These are phyloP conservation scores for Catostomus latipinnis DNA, from an alignment of 2,797 vertebrate genomes.

Conservation along the genomic window DNA sequence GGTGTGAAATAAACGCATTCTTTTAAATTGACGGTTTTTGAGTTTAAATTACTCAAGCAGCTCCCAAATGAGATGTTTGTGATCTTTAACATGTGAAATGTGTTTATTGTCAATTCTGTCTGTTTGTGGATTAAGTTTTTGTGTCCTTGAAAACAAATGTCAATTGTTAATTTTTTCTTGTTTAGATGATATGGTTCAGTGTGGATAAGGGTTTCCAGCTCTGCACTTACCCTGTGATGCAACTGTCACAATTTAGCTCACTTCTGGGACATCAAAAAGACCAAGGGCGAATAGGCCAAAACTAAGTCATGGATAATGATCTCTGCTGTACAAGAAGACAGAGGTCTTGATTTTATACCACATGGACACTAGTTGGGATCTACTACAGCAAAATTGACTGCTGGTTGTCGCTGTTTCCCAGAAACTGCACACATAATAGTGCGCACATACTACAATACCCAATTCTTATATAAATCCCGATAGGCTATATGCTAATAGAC, in stretches of 20 bases:
- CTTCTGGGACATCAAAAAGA: constrained; percentile 33
- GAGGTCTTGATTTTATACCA: constrained; percentile 55
- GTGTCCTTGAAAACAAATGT: constrained; percentile 45
- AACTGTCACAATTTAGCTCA: constrained; percentile 15
- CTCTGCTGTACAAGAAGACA: constrained; percentile 13
- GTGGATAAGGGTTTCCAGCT: constrained; percentile 36
- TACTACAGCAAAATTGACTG: constrained; percentile 63
- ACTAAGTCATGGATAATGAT: constrained; percentile 3
- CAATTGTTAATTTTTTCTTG: background rate
- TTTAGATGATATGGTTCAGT: background rate
- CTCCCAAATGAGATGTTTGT: background rate
- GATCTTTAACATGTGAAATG: constrained; percentile 7
- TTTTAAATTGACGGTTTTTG: background rate
- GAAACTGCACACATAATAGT: constrained; percentile 34
- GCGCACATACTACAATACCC: constrained; percentile 32
- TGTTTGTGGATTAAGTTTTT: constrained; percentile 29
- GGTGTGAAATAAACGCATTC: no score
- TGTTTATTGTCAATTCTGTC: constrained; percentile 46
- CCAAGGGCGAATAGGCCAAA: background rate
- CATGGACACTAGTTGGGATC: constrained; percentile 58
- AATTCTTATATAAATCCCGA: constrained; percentile 55
- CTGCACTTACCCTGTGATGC: constrained; percentile 16
- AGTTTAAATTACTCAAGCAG: background rate
- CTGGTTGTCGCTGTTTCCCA: constrained; percentile 47
- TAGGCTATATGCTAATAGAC: constrained; percentile 55